Evolutionary conservation across 2,797 vertebrate species (phyloP), one percentile per base, ranked within the genome.

Genomic region (Siniperca scherzeri): DNA sequence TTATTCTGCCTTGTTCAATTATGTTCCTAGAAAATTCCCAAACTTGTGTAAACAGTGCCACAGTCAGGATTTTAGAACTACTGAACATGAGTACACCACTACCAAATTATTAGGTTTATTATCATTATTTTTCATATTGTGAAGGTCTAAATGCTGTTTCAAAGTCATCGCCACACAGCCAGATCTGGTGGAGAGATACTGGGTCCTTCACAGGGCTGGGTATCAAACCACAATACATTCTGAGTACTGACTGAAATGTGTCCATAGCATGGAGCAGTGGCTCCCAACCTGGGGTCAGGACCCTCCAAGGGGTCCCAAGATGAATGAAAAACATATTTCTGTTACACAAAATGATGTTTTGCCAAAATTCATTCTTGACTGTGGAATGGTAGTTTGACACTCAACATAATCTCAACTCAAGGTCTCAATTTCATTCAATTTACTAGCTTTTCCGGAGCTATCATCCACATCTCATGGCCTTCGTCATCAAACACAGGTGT

Each of bases 1-100:
- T 76, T 25, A 38, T 36, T 81, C 52, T 40, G 44, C 22, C 55
- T 68, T 1, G 2, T 77, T 83, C 57, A 53, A 55, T 57, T 10
- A 48, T 60, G 38, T 22, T 57, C 68, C 4, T 7, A 36, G 25
- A 56, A 33, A 55, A 6, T 9, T 9, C 1, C 11, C 5, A 55
- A 30, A 46, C 8, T 42, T 0, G 8, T 44, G 36, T 40, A 65
- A 81, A 55, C 30, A 50, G 27, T 3, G 30, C 11, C 1, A 21
- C 9, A 44, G n/a, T 1, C 21, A 40, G 19, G 5, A 22, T 40
- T 38, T 62, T 40, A 33, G 16, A 59, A 4, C 40, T 40, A 5
- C 16, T 17, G 14, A 16, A 13, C 42, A 44, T 46, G 44, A 46
- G 16, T 46, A 17, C 16, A 21, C 57, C 27, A 30, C 10, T 33